These are phyloP conservation scores for Zaprionus ghesquierei DNA, from an alignment of 1,140 invertebrate species.

Conservation along the genomic window DNA sequence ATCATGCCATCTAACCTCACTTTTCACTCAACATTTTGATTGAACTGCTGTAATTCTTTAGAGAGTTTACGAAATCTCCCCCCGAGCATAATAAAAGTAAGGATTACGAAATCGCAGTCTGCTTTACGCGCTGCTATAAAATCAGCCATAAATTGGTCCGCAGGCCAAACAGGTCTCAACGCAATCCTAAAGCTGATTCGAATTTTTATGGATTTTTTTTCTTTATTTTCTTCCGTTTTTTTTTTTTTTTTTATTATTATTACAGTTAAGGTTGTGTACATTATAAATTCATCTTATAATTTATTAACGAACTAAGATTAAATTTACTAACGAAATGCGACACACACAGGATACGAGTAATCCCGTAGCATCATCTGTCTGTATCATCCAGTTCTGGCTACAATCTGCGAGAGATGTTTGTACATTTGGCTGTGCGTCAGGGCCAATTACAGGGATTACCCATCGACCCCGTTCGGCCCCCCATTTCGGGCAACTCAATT, in stretches of 20 bases:
- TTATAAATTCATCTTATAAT: conserved; percentile 62
- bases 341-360: neutral
- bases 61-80: neutral
- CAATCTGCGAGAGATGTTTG: conserved; percentile 48
- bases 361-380: neutral
- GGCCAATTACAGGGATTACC: neutral
- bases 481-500: neutral
- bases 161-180: neutral
- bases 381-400: conserved; percentile 15
- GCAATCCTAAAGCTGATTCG: neutral
- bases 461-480: neutral
- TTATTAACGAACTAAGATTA: conserved; percentile 23
- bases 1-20: too few species aligned
- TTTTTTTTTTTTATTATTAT: neutral
- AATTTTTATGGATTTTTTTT: conserved; percentile 6
- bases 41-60: neutral
- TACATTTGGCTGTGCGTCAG: conserved; percentile 42
- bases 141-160: neutral
- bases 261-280: conserved; percentile 17
- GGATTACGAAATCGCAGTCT: neutral
- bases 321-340: conserved; percentile 27
- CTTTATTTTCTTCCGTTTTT: too few species aligned
- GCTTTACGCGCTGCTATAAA: neutral
- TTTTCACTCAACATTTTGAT: too few species aligned
- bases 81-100: neutral